Conservation (phyloP, 1,140 invertebrate genomes). For the Drosophila mauritiana region DNA sequence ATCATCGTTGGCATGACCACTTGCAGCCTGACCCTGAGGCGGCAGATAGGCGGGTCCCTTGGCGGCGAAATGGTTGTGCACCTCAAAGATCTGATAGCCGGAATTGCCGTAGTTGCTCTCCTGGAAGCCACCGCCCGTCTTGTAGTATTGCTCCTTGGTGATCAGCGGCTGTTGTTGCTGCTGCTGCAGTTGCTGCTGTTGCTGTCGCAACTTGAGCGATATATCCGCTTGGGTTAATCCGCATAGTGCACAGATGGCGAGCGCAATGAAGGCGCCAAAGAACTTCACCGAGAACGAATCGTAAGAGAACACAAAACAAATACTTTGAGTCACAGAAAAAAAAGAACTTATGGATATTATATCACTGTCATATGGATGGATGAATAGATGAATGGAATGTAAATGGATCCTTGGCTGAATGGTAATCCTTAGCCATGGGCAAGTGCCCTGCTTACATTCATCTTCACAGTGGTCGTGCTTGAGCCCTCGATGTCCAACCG, state of each 20-base stretch:
- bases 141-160: conserved; percentile 27
- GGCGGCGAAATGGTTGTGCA: conserved; percentile 71
- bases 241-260: conserved; percentile 54
- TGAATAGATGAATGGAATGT: background rate
- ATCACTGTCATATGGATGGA: conserved; percentile 4
- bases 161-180: conserved; percentile 33
- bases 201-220: conserved; percentile 57
- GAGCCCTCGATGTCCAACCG: conserved; percentile 80
- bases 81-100: conserved; percentile 76
- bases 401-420: conserved; percentile 16
- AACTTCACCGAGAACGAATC: conserved; percentile 48
- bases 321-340: conserved; percentile 6
- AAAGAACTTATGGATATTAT: background rate
- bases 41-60: conserved; percentile 54
- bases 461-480: conserved; percentile 82
- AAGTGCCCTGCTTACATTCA: conserved; percentile 71
- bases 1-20: conserved; percentile 41
- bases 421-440: conserved; percentile 31
- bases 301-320: conserved; percentile 9
- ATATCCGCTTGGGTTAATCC: conserved; percentile 64
- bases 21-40: conserved; percentile 28
- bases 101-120: conserved; percentile 69
- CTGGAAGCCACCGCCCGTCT: conserved; percentile 53
- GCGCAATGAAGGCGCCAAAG: conserved; percentile 52
- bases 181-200: conserved; percentile 27